A percentile compares a stretch with the other conserved stretches of the same genome.
These are phyloP conservation scores for Imbricaverruca yamaguchii DNA, from an alignment of 2,888 invertebrate genomes.

Conservation along the genomic window DNA sequence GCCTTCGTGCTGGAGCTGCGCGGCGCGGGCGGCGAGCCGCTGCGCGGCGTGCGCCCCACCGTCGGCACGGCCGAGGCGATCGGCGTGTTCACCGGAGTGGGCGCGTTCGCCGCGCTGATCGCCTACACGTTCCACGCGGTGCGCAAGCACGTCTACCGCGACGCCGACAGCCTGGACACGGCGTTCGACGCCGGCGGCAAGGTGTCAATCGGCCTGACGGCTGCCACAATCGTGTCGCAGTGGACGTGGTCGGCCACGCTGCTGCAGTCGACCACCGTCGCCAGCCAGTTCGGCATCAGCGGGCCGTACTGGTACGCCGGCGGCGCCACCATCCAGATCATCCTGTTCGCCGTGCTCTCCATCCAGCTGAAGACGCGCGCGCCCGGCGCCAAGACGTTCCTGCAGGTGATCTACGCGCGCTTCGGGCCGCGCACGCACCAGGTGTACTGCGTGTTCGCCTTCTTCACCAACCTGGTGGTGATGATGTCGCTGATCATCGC, in stretches of 20 bases:
- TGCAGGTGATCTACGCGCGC: constrained; percentile 40
- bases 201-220: constrained; percentile 41
- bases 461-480: constrained; percentile 41
- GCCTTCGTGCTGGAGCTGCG: not conserved
- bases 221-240: constrained; percentile 43
- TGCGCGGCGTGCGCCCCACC: constrained; percentile 21
- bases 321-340: constrained; percentile 38
- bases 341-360: constrained; percentile 39
- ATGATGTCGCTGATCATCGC: constrained; percentile 39
- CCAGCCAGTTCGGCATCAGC: constrained; percentile 34
- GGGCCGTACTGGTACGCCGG: constrained; percentile 37
- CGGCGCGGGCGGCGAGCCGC: too few species aligned
- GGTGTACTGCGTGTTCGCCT: constrained; percentile 40
- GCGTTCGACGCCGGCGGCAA: constrained; percentile 43
- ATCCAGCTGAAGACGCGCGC: constrained; percentile 42
- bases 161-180: constrained; percentile 39
- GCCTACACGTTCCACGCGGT: constrained; percentile 27
- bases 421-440: constrained; percentile 40
- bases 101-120: constrained; percentile 24
- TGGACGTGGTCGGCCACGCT: constrained; percentile 45
- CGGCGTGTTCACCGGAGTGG: constrained; percentile 22
- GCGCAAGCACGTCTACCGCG: constrained; percentile 27
- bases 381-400: constrained; percentile 43
- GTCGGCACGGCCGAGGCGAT: constrained; percentile 24
- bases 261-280: constrained; percentile 41